Evolutionary conservation across 2,797 vertebrate genomes (phyloP), one percentile per base, ranked within the genome.

Genomic region (Sebastes elongatus): DNA sequence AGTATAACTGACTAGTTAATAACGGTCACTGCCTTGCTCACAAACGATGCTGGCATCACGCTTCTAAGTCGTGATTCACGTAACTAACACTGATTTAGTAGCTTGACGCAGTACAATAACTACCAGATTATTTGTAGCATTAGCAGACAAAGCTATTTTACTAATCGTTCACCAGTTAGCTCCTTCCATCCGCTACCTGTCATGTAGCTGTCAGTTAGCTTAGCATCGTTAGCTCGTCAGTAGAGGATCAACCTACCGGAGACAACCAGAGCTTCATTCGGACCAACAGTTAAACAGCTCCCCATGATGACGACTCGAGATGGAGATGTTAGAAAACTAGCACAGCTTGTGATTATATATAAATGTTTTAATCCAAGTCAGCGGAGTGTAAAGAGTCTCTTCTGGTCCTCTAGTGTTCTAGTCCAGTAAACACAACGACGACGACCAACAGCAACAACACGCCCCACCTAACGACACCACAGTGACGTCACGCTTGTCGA

Each of bases 191-290:
- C 28, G 70, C 70, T 33, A 35, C 16, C 30, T 42, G 38, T 16
- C 13, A 4, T 6, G 2, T 53, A 6, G 6, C 67, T 73, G 60
- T 35, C 64, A 56, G 67, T 63, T 75, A 66, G 35, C 52, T 18
- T 61, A 35, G 76, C 75, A 22, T 3, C 20, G 10, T 52, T 55
- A 86, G n/a, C 64, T n/a, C 1, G n/a, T 1, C 2, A 22, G 23
- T 16, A 5, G 6, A 7, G 23, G 49, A 42, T 6, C 38, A 14
- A 80, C 95, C 89, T 94, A 99, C 98, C 98, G 90, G 98, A 98
- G 65, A 98, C 97, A 84, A 98, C 97, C 89, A 98, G 91, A 70
- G 97, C 98, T 93, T 98, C 97, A 78, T 98, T 98, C 66, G 97
- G 97, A 82, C 98, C 97, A 84, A 98, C 98, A 5, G 97, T 98